A percentile compares a stretch with the other conserved stretches of the same genome.
Evolutionary conservation across 2,113 vertebrate species (phyloP).

Genomic region (Dendrocopos noguchii): DNA sequence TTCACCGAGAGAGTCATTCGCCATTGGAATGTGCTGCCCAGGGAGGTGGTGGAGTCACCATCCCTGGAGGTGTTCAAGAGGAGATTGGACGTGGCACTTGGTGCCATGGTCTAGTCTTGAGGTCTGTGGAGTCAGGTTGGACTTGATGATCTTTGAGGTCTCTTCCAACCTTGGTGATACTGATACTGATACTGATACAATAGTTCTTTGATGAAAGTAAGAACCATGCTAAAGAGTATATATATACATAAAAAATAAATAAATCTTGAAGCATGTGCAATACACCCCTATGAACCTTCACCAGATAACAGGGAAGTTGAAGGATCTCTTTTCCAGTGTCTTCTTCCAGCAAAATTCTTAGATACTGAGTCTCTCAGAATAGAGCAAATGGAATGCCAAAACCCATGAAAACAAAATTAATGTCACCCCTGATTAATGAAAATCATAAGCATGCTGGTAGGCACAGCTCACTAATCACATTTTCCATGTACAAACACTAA

Average conservation of each 20-base stretch:
- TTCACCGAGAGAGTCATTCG: too few species aligned
- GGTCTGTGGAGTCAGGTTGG: too few species aligned
- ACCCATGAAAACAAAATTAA: constrained; percentile 24
- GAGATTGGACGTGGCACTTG: too few species aligned
- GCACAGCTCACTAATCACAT: background rate
- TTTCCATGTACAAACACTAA: constrained; percentile 18
- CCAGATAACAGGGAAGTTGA: background rate
- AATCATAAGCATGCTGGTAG: constrained; percentile 28
- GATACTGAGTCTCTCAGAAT: background rate
- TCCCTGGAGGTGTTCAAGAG: too few species aligned
- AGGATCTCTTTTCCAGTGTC: background rate
- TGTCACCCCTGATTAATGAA: constrained; percentile 39
- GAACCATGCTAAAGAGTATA: background rate
- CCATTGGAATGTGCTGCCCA: too few species aligned
- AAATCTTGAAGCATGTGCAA: background rate
- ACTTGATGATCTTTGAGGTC: too few species aligned
- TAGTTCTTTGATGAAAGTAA: background rate
- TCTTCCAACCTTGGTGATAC: too few species aligned
- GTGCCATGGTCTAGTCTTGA: too few species aligned
- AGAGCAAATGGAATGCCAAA: constrained; percentile 12
- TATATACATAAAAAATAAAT: too few species aligned
- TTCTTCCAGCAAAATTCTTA: constrained; percentile 1
- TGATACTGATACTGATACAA: too few species aligned
- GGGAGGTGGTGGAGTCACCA: too few species aligned
- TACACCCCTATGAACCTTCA: background rate